phyloP scores from a whole-genome alignment of 2,888 invertebrate genomes.

The Coleophora flavipennella region DNA sequence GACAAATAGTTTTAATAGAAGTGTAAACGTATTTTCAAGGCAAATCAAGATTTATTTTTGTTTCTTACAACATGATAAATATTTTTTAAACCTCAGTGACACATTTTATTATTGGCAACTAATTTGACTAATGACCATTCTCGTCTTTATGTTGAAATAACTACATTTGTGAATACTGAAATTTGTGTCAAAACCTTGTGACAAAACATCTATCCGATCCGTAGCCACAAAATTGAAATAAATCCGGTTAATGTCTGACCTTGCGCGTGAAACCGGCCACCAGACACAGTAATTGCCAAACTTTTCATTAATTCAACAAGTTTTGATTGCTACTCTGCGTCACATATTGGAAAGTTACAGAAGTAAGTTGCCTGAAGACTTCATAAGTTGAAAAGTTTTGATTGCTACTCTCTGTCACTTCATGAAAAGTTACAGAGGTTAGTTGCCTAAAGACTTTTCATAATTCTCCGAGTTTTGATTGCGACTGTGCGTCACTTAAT shows the following conservation, averaged over 20 bases:
- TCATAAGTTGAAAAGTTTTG: neutral
- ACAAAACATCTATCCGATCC: neutral
- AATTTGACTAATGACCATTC: neutral
- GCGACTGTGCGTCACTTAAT: neutral
- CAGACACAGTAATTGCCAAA: slow-evolving; percentile 1
- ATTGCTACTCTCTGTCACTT: neutral
- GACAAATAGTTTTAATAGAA: too few relatives aligned
- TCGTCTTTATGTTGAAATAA: neutral
- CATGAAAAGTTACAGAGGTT: too few relatives aligned
- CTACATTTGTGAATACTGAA: neutral
- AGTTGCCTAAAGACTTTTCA: too few relatives aligned
- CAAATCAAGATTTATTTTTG: too few relatives aligned
- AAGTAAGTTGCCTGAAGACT: too few relatives aligned
- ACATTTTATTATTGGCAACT: too few relatives aligned
- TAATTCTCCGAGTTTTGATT: neutral
- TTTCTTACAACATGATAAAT: too few relatives aligned
- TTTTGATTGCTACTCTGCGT: neutral
- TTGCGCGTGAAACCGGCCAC: slow-evolving; percentile 1
- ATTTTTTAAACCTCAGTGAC: too few relatives aligned
- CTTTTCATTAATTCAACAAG: neutral
- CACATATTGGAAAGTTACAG: too few relatives aligned
- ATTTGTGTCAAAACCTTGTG: neutral
- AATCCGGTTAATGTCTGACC: slow-evolving; percentile 5
- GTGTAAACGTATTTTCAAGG: too few relatives aligned
- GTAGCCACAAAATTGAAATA: neutral